These are phyloP conservation scores for Hyposoter didymator DNA, from an alignment of 2,888 invertebrate genomes.

Conservation along the genomic window DNA sequence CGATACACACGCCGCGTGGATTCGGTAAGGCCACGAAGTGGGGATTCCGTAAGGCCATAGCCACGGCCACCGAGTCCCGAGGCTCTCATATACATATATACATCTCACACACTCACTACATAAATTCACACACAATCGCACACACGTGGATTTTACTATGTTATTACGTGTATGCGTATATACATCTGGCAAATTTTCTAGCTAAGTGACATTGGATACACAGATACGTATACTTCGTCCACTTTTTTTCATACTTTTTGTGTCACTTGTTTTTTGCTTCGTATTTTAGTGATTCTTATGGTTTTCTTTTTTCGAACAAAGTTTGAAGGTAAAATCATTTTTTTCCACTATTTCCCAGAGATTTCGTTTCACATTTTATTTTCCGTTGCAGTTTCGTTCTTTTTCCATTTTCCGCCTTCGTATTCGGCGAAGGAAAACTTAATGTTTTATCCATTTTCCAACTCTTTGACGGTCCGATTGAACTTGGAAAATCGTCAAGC, in stretches of 20 bases:
- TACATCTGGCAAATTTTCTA: slow-evolving; percentile 38
- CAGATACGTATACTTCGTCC: slow-evolving; percentile 3
- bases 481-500: background rate
- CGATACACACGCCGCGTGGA: slow-evolving; percentile 75
- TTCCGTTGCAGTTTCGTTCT: background rate
- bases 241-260: background rate
- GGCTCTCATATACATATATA: slow-evolving; percentile 57
- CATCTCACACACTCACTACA: slow-evolving; percentile 59
- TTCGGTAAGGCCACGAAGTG: slow-evolving; percentile 74
- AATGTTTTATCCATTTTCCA: background rate
- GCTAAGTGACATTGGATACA: slow-evolving; percentile 35
- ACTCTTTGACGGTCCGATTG: background rate
- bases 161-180: slow-evolving; percentile 12
- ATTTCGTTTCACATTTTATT: background rate
- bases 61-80: slow-evolving; percentile 83
- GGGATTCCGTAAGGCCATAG: slow-evolving; percentile 83
- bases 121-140: background rate
- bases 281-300: background rate
- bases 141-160: slow-evolving; percentile 20
- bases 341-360: background rate
- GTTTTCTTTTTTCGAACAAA: background rate
- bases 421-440: background rate
- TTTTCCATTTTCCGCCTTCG: background rate
- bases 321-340: background rate
- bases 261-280: slow-evolving; percentile 2